These are phyloP conservation scores for Pyrocephalus nanus DNA, from an alignment of 2,797 vertebrate genomes.

Conservation along the genomic window DNA sequence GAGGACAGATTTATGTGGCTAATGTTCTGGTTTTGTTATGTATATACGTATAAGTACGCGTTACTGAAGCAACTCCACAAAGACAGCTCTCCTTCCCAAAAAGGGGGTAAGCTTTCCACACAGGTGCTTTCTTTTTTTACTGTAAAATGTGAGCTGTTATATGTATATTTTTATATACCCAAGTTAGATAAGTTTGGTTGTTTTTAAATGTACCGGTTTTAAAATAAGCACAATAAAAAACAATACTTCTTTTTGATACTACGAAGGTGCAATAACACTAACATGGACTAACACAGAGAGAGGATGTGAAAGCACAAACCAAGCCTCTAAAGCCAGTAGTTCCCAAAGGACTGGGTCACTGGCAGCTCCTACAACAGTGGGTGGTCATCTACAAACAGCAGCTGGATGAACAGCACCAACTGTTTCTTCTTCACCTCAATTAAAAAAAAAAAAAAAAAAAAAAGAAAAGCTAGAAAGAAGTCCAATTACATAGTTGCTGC, in stretches of 20 bases:
- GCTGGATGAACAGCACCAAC: not conserved
- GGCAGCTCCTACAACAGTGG: not conserved
- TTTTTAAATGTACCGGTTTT: conserved; percentile 38
- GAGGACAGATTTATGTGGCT: not conserved
- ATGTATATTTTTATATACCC: conserved; percentile 44
- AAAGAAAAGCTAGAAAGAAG: not conserved
- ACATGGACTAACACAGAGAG: not conserved
- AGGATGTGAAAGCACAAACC: not conserved
- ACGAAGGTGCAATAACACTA: conserved; percentile 19
- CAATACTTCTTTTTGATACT: conserved; percentile 46
- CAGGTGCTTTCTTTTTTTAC: conserved; percentile 55
- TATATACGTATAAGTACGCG: not conserved
- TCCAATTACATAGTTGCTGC: not conserved
- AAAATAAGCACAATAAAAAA: conserved; percentile 62
- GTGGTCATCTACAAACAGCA: not conserved
- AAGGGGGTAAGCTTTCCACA: not conserved
- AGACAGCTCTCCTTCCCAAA: not conserved
- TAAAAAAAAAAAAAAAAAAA: not conserved
- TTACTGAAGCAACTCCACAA: conserved; percentile 17
- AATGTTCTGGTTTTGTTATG: not conserved
- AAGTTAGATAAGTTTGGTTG: not conserved
- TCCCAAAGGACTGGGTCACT: not conserved
- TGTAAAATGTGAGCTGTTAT: conserved; percentile 52
- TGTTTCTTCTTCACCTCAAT: not conserved
- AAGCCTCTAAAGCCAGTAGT: not conserved